Percentiles rank a stretch among this genome's conserved stretches.
These are phyloP conservation scores for Noctua comes DNA, from an alignment of 2,888 invertebrate species.

Conservation along the genomic window DNA sequence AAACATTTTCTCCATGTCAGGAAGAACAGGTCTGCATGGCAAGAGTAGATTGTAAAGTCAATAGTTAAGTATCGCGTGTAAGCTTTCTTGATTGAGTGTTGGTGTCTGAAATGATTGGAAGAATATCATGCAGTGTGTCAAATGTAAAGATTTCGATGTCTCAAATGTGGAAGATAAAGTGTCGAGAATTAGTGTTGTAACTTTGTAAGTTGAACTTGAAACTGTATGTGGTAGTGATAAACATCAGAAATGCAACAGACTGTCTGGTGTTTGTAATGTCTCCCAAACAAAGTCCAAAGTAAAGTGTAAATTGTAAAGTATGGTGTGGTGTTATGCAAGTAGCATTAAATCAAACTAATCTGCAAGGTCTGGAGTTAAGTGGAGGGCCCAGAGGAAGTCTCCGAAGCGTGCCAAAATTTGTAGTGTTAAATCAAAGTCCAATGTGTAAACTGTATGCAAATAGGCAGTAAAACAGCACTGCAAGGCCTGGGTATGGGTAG, in stretches of 20 bases:
- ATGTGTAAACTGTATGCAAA: conserved; percentile 2
- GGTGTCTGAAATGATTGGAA: conserved; percentile 2
- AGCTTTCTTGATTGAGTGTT: not conserved
- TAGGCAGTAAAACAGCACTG: not conserved
- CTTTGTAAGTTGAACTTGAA: not conserved
- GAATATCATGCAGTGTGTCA: conserved; percentile 38
- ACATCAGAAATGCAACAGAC: not conserved
- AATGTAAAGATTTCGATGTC: conserved; percentile 4
- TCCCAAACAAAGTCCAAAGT: not conserved
- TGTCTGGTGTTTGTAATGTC: not conserved
- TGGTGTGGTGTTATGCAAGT: not conserved
- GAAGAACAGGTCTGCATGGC: conserved; percentile 17
- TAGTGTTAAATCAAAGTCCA: not conserved
- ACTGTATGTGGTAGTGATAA: not conserved
- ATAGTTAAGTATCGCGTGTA: conserved; percentile 9
- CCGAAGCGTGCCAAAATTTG: not conserved
- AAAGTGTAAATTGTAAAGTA: conserved; percentile 10
- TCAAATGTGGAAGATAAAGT: not conserved
- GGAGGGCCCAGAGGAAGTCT: not conserved
- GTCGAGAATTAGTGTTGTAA: not conserved
- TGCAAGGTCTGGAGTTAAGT: not conserved
- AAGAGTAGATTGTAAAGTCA: conserved; percentile 12
- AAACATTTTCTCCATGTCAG: not conserved
- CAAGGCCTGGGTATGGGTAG: not conserved
- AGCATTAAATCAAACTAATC: conserved; percentile 55